Evolutionary conservation across 2,888 invertebrate genomes (phyloP), one percentile per base, ranked within the genome.

Genomic region (Eupsilia transversa): DNA sequence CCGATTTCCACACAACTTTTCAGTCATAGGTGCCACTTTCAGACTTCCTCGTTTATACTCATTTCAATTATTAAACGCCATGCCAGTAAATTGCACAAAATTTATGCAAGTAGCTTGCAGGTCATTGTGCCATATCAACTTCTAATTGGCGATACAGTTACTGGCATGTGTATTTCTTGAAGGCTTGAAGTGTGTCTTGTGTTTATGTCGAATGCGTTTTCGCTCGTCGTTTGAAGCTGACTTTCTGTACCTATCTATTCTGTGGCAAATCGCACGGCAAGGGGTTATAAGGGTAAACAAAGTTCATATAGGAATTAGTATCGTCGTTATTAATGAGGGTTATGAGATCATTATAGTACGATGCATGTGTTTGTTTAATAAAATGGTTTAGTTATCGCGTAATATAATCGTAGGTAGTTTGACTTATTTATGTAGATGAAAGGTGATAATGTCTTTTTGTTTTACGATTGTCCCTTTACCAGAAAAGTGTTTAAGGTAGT

Each of bases 251-350:
- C 0, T 35, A 35, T 17, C 0, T 60, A 30, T 43, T 30, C 43
- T 52, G 10, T 75, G 75, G n/a, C 41, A 35, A 41, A 20, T 43
- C 71, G 71, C 76, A 65, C 72, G 38, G 63, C 69, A 78, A 82
- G 73, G 75, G 82, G 79, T 81, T 78, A 83, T 77, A 74, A 80
- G 84, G 80, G 78, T 80, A 87, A 82, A 86, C 80, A 87, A 79
- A 83, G 77, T 82, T 78, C 80, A 79, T 87, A 74, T 79, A 74
- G 77, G 59, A 77, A 87, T 85, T 86, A 87, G 80, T 86, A 79
- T 54, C 70, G 57, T 65, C 59, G 63, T 85, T 87, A 84, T 80
- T 83, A 78, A 82, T 80, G 74, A 64, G 74, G 86, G 81, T 72
- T 82, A 68, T 72, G 54, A 56, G 68, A 72, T 81, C 72, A 84